A percentile compares a stretch with the other conserved stretches of the same genome.
phyloP scores from a whole-genome alignment of 2,113 vertebrate genomes.

The Perccottus glenii region DNA sequence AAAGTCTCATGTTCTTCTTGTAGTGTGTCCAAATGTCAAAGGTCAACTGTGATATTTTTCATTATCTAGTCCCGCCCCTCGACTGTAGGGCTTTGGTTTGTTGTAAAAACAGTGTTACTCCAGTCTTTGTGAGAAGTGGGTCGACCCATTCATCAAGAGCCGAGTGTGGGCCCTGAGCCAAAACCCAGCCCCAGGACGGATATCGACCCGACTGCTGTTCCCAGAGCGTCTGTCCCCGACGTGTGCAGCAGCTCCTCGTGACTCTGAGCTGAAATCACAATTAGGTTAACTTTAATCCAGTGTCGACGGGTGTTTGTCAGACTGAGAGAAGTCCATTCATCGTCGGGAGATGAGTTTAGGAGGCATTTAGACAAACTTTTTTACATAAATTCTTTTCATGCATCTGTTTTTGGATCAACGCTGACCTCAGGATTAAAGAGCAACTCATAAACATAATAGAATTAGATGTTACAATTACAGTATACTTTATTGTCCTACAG shows the following conservation, averaged over 20 bases:
- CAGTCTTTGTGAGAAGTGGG: not conserved
- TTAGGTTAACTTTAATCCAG: conserved; percentile 3
- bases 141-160: conserved; percentile 5
- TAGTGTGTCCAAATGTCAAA: too few species aligned
- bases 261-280: conserved; percentile 2
- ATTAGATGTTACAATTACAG: too few species aligned
- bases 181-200: not conserved
- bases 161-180: not conserved
- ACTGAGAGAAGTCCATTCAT: not conserved
- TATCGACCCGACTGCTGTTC: not conserved
- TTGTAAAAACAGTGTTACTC: not conserved
- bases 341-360: not conserved
- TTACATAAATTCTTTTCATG: too few species aligned
- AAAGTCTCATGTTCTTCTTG: too few species aligned
- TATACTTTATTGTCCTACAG: too few species aligned
- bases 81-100: not conserved
- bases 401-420: too few species aligned
- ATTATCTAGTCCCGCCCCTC: not conserved
- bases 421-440: too few species aligned
- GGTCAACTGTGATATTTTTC: not conserved
- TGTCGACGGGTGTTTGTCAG: not conserved
- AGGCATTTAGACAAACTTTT: not conserved
- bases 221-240: not conserved
- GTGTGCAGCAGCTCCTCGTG: not conserved
- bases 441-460: too few species aligned